These are phyloP conservation scores for Collichthys lucidus DNA, from an alignment of 2,113 vertebrate genomes.

Conservation along the genomic window DNA sequence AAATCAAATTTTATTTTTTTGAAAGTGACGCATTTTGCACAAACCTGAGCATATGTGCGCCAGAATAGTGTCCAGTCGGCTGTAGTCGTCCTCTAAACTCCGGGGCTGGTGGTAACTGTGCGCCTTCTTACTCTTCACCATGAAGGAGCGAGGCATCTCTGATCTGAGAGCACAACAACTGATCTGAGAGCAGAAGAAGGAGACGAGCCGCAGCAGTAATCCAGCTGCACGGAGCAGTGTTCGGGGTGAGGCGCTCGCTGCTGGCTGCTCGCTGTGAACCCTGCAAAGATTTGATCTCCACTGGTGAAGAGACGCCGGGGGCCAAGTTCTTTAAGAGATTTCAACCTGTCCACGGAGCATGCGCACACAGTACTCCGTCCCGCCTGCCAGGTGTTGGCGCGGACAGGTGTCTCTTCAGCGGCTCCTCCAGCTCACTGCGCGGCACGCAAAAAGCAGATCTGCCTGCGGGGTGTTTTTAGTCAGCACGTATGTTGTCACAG, in stretches of 20 bases:
- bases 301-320: slow-evolving; percentile 42
- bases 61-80: slow-evolving; percentile 83
- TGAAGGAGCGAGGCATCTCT: slow-evolving; percentile 95
- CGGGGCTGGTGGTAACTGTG: slow-evolving; percentile 97
- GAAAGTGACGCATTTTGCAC: slow-evolving; percentile 13
- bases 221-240: slow-evolving; percentile 9
- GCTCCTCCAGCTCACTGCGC: slow-evolving; percentile 15
- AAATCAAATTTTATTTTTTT: not conserved
- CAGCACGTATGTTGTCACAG: not conserved
- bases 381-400: slow-evolving; percentile 90
- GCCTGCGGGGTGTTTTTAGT: slow-evolving; percentile 1
- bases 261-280: slow-evolving; percentile 57
- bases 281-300: slow-evolving; percentile 62
- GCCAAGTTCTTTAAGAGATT: slow-evolving; percentile 64
- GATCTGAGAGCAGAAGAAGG: not conserved
- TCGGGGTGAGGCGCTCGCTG: not conserved
- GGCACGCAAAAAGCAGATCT: slow-evolving; percentile 19
- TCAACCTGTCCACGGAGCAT: slow-evolving; percentile 73
- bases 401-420: slow-evolving; percentile 87
- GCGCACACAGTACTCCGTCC: slow-evolving; percentile 64
- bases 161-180: slow-evolving; percentile 19
- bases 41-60: slow-evolving; percentile 91
- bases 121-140: slow-evolving; percentile 98
- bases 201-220: not conserved
- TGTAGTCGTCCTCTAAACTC: slow-evolving; percentile 87